Conservation (phyloP, 2,797 vertebrate species). For the Anisognathus igniventris region DNA sequence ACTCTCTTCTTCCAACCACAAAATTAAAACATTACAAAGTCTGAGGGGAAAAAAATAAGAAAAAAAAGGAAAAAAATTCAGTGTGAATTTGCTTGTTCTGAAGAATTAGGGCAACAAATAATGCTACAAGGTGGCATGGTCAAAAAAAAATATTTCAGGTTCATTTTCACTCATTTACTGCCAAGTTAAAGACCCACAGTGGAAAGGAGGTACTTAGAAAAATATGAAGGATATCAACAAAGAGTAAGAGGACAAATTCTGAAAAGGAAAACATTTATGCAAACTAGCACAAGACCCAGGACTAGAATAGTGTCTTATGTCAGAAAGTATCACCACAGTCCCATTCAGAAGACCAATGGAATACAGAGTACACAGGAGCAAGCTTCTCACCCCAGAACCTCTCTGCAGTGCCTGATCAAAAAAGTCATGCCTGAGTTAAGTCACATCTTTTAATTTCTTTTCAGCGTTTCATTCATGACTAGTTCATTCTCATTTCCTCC, state of each 20-base stretch:
- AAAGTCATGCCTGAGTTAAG: not conserved
- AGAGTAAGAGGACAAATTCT: not conserved
- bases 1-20: conserved; percentile 95
- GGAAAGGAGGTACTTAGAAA: not conserved
- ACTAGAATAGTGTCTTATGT: not conserved
- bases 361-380: accelerated
- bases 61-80: accelerated
- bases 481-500: not conserved
- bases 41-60: conserved; percentile 49
- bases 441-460: not conserved
- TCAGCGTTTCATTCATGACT: not conserved
- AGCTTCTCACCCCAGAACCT: not conserved
- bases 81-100: not conserved
- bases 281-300: not conserved
- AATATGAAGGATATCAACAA: not conserved
- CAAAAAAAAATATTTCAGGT: not conserved
- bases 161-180: not conserved
- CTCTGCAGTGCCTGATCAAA: not conserved
- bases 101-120: not conserved
- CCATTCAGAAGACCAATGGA: not conserved
- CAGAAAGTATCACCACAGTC: not conserved
- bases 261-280: not conserved
- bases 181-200: not conserved
- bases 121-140: accelerated
- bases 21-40: conserved; percentile 88